phyloP scores from a whole-genome alignment of 2,113 vertebrate genomes.

The Herpetotheres cachinnans region DNA sequence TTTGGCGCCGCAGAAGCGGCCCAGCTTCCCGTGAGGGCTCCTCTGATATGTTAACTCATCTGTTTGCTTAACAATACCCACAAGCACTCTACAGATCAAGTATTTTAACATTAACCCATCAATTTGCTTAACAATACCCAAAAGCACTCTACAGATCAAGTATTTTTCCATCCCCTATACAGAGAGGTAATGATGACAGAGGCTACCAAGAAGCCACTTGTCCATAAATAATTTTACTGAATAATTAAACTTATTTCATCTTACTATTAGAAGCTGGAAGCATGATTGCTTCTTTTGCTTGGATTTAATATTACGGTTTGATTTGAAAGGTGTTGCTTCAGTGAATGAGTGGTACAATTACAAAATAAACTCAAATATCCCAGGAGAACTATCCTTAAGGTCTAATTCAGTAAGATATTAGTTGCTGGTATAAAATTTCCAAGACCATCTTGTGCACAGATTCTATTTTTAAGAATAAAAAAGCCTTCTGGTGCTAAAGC shows the following conservation, averaged over 20 bases:
- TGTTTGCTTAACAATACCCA: too few species aligned
- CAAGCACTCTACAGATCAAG: too few species aligned
- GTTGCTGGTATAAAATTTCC: slow-evolving; percentile 54
- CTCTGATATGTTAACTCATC: too few species aligned
- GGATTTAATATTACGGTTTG: neutral
- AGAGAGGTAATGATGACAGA: neutral
- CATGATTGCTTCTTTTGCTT: neutral
- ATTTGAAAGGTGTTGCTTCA: slow-evolving; percentile 37
- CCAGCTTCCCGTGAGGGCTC: too few species aligned
- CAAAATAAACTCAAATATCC: slow-evolving; percentile 30
- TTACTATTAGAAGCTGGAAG: neutral
- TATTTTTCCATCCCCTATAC: too few species aligned
- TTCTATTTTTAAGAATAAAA: slow-evolving; percentile 64
- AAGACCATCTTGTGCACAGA: slow-evolving; percentile 33
- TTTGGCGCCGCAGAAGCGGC: too few species aligned
- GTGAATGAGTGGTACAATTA: slow-evolving; percentile 11
- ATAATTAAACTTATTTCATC: neutral
- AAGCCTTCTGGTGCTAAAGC: slow-evolving; percentile 12
- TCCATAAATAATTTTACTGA: neutral
- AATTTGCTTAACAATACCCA: too few species aligned
- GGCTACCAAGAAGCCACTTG: neutral
- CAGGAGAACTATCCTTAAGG: neutral
- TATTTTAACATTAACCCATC: too few species aligned
- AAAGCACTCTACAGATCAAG: too few species aligned
- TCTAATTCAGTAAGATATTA: slow-evolving; percentile 39